Conservation (phyloP, 2,888 invertebrate genomes). For the Lathronympha strigana region DNA sequence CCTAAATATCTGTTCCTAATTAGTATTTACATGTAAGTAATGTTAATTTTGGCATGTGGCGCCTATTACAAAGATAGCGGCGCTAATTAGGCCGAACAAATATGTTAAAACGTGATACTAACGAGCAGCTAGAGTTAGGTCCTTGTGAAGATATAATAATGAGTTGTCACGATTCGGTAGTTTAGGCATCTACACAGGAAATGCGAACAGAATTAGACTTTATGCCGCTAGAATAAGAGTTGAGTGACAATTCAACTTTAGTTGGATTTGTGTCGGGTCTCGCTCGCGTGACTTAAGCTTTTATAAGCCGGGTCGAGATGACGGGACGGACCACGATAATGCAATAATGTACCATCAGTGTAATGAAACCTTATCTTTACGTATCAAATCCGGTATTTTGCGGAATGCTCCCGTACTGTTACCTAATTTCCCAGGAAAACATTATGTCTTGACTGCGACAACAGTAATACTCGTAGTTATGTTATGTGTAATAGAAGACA, state of each 20-base stretch:
- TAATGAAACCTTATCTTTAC: constrained; percentile 30
- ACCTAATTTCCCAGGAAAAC: background rate
- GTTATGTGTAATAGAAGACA: background rate
- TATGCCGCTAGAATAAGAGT: background rate
- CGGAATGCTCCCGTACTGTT: background rate
- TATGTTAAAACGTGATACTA: background rate
- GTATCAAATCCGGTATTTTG: constrained; percentile 24
- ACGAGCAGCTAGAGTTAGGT: constrained; percentile 2
- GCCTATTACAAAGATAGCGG: background rate
- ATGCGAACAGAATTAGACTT: background rate
- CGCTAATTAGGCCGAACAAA: background rate
- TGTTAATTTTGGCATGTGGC: background rate
- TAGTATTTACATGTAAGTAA: background rate
- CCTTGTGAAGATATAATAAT: background rate
- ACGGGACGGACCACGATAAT: constrained; percentile 26
- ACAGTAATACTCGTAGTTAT: background rate
- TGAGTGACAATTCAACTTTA: background rate
- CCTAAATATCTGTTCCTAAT: no score
- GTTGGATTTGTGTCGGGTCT: background rate
- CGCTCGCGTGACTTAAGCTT: constrained; percentile 22
- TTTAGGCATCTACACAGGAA: background rate
- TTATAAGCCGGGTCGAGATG: constrained; percentile 15
- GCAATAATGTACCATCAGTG: constrained; percentile 32
- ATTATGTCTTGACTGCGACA: background rate
- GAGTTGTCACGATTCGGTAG: background rate